phyloP scores from a whole-genome alignment of 2,113 vertebrate species.

The Zosterops borbonicus region DNA sequence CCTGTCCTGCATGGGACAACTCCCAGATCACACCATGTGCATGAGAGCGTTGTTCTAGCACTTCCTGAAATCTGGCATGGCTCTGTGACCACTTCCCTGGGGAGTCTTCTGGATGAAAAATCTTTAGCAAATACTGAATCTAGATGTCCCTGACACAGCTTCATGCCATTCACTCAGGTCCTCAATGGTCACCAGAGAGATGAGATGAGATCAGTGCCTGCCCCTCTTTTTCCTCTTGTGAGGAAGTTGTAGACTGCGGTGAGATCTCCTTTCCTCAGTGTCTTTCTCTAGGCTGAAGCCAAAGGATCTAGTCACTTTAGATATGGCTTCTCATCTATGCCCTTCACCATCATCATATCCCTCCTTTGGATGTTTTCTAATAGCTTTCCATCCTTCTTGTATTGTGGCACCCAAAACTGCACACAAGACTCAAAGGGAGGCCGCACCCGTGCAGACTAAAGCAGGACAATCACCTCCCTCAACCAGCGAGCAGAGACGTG shows the following conservation, averaged over 20 bases:
- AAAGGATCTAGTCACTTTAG: not conserved
- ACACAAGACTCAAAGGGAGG: rapidly evolving
- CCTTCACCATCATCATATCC: not conserved
- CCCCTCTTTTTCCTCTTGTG: not conserved
- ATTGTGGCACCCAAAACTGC: not conserved
- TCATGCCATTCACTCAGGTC: not conserved
- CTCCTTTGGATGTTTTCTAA: not conserved
- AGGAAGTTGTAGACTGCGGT: not conserved
- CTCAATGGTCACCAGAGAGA: not conserved
- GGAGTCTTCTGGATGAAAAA: not conserved
- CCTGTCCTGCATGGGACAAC: not conserved
- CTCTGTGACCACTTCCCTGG: not conserved
- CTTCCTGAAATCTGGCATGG: not conserved
- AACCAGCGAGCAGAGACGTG: rapidly evolving
- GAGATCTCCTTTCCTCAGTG: not conserved
- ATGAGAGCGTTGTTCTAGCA: not conserved
- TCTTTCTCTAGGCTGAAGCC: not conserved
- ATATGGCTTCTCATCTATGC: not conserved
- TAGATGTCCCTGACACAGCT: not conserved
- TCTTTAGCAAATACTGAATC: not conserved
- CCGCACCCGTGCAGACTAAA: rapidly evolving
- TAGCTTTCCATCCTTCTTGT: not conserved
- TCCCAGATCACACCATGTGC: not conserved
- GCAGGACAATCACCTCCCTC: not conserved
- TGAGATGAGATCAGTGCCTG: not conserved